Evolutionary conservation across 1,140 invertebrate genomes (phyloP), one percentile per base, ranked within the genome.

Genomic region (Augochlora pura): DNA sequence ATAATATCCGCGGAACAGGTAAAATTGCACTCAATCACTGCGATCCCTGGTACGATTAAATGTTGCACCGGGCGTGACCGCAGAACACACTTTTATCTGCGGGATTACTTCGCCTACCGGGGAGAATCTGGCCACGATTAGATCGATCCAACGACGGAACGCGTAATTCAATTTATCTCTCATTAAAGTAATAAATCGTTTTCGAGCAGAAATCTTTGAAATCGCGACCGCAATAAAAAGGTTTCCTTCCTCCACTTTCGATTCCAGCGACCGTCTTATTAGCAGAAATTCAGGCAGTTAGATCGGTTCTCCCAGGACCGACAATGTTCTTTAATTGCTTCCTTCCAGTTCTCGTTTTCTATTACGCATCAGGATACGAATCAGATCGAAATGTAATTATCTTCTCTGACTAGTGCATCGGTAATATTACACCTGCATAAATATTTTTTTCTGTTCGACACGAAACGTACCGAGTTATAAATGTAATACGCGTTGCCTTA

Each of bases 21-120:
- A 54, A 54, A 84, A 84, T 77, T 63, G 68, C 65, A 42, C 32
- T 16, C 71, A 42, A 70, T 74, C 71, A 85, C 49, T 27, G 8
- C 38, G 27, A 80, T 84, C 27, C 27, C 27, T 69, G 64, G 39
- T 66, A 73, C 52, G 38, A 79, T 73, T 73, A 66, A 60, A 54
- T 75, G 38, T 64, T 66, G 39, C 54, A 46, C 27, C 49, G 27
- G 21, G 16, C 12, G 12, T 52, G 49, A 79, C 71, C 77, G 71
- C 77, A 67, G 27, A 54, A 72, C 1, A 52, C 6, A 73, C 49
- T 57, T 73, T 65, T 25, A 66, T 7, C 39, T n/a, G 39, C 6
- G 21, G 21, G 62, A 65, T 73, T 25, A 16, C 49, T 63, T 65
- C 32, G 9, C 21, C 18, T 0, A 5, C 1, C n/a, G 38, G 25